Evolutionary conservation across 1,140 invertebrate species (phyloP).

Genomic region (Acromyrmex charruanus): DNA sequence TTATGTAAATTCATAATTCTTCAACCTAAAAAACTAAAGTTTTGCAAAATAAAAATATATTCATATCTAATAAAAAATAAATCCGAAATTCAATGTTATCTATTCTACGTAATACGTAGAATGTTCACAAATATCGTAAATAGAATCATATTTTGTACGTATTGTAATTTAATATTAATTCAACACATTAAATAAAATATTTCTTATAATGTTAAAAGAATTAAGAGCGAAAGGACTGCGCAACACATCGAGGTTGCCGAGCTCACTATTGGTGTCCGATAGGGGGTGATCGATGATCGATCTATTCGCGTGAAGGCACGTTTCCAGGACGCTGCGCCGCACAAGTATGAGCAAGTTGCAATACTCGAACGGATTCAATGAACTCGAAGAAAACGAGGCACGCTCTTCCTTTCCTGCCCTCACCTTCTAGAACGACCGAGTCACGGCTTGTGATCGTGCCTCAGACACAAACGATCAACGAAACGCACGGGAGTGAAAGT

Average conservation of each 20-base stretch:
- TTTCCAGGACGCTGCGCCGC: slow-evolving; percentile 70
- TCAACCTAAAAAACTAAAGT: background rate
- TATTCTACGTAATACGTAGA: background rate
- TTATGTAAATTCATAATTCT: background rate
- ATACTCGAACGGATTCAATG: slow-evolving; percentile 75
- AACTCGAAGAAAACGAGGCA: slow-evolving; percentile 73
- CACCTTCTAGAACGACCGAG: slow-evolving; percentile 75
- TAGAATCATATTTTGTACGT: background rate
- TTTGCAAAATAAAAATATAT: background rate
- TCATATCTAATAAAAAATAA: background rate
- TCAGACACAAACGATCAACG: slow-evolving; percentile 66
- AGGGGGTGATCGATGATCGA: slow-evolving; percentile 75
- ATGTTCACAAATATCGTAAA: background rate
- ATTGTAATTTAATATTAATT: background rate
- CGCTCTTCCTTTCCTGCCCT: slow-evolving; percentile 69
- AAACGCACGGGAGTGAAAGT: slow-evolving; percentile 76
- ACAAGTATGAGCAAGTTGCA: slow-evolving; percentile 65
- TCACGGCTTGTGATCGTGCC: slow-evolving; percentile 78
- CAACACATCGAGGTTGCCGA: background rate
- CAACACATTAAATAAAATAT: background rate
- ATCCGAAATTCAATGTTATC: background rate
- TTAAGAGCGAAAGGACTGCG: slow-evolving; percentile 10
- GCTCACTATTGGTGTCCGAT: slow-evolving; percentile 58
- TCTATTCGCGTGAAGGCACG: slow-evolving; percentile 70
- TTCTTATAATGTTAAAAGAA: background rate